A percentile compares a stretch with the other conserved stretches of the same genome.
Conservation (phyloP, 2,113 vertebrate species). For the Tachysurus fulvidraco region DNA sequence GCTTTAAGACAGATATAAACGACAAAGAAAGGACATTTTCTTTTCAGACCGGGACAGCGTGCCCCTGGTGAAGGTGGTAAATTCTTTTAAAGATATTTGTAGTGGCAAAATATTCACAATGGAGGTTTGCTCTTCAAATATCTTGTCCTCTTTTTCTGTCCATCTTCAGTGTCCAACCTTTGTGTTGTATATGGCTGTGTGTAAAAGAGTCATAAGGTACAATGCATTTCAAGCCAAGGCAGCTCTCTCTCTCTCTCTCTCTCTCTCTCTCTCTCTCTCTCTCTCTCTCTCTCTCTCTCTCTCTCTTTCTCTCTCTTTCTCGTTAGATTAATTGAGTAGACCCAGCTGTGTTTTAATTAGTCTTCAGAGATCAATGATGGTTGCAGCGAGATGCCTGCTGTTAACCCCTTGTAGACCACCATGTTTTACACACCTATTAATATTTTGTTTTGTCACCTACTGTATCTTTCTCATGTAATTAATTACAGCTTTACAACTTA, state of each 20-base stretch:
- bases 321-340: conserved; percentile 72
- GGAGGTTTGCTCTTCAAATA: conserved; percentile 14
- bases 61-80: background rate
- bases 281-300: conserved; percentile 33
- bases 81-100: conserved; percentile 38
- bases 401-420: conserved; percentile 58
- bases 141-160: conserved; percentile 14
- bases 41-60: conserved; percentile 1
- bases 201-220: conserved; percentile 48
- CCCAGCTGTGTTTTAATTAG: conserved; percentile 73
- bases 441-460: conserved; percentile 9
- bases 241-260: conserved; percentile 44
- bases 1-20: conserved; percentile 31
- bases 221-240: conserved; percentile 47
- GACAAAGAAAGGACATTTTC: conserved; percentile 34
- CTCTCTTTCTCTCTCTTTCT: conserved; percentile 48
- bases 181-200: background rate
- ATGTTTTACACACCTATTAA: conserved; percentile 32
- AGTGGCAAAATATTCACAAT: conserved; percentile 19
- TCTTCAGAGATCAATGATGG: conserved; percentile 71
- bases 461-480: background rate
- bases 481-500: conserved; percentile 2
- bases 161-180: conserved; percentile 29
- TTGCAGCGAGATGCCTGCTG: conserved; percentile 54
- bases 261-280: conserved; percentile 26